A percentile compares a stretch with the other conserved stretches of the same genome.
These are phyloP conservation scores for Nemotelus pantherinus DNA, from an alignment of 2,888 invertebrate species.

Conservation along the genomic window DNA sequence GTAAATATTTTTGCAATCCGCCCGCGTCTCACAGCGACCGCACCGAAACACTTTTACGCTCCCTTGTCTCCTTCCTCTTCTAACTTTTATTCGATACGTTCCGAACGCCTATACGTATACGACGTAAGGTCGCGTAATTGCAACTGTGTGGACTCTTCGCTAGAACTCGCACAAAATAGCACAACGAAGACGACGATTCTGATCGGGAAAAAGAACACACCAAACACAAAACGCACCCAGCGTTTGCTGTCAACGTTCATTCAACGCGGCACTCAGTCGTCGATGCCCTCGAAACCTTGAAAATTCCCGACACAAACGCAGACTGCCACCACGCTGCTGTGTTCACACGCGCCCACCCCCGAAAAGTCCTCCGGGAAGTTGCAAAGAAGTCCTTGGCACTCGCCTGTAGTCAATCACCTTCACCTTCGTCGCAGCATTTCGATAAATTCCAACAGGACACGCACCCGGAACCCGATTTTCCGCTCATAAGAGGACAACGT, in stretches of 20 bases:
- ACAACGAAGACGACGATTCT: not conserved
- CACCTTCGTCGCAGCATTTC: not conserved
- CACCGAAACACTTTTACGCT: conserved; percentile 9
- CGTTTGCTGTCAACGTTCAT: conserved; percentile 6
- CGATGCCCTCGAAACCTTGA: conserved; percentile 38
- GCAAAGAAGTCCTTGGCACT: conserved; percentile 21
- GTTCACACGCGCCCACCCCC: not conserved
- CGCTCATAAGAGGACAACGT: not conserved
- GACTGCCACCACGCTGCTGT: not conserved
- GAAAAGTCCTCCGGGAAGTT: conserved; percentile 8
- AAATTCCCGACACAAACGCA: not conserved
- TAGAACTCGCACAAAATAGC: conserved; percentile 20
- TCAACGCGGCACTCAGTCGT: not conserved
- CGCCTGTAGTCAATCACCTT: not conserved
- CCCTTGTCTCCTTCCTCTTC: not conserved
- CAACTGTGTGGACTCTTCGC: not conserved
- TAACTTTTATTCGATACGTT: not conserved
- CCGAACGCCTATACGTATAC: conserved; percentile 25
- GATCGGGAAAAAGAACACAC: conserved; percentile 13
- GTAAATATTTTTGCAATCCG: conserved; percentile 40
- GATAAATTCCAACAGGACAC: not conserved
- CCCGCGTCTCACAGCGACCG: not conserved
- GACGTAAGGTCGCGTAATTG: conserved; percentile 15
- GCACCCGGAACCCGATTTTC: not conserved
- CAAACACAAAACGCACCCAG: not conserved